A percentile compares a stretch with the other conserved stretches of the same genome.
Evolutionary conservation across 2,888 invertebrate genomes (phyloP).

Genomic region (Sinelater perroti): DNA sequence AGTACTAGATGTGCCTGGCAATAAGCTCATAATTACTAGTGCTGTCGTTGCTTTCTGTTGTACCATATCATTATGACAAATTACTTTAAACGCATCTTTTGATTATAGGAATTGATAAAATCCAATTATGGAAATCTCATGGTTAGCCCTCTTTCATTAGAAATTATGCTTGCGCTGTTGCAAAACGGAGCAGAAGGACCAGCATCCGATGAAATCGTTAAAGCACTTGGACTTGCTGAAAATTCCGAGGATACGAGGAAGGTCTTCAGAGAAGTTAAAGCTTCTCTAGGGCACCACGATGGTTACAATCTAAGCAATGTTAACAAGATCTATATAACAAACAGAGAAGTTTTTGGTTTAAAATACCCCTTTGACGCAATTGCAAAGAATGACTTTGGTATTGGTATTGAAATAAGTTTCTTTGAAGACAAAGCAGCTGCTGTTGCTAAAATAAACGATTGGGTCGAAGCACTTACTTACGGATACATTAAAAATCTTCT

Average conservation of each 20-base stretch:
- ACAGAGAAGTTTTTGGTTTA: too few species aligned
- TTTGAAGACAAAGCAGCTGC: background rate
- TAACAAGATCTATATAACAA: too few species aligned
- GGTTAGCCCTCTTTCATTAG: constrained; percentile 53
- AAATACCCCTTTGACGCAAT: too few species aligned
- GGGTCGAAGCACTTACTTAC: background rate
- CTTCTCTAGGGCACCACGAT: too few species aligned
- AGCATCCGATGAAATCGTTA: constrained; percentile 47
- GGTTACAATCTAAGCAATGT: too few species aligned
- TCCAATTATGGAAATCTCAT: constrained; percentile 46
- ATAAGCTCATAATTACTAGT: too few species aligned
- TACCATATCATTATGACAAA: too few species aligned
- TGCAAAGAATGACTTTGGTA: background rate
- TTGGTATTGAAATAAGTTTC: background rate
- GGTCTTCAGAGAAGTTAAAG: too few species aligned
- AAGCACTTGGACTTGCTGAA: constrained; percentile 38
- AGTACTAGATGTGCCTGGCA: too few species aligned
- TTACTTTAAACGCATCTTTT: too few species aligned
- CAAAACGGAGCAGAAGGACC: constrained; percentile 51
- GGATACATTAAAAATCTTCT: background rate
- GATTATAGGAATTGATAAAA: background rate
- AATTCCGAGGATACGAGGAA: constrained; percentile 23
- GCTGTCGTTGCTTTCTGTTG: too few species aligned
- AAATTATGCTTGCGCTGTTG: constrained; percentile 52
- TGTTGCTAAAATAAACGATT: background rate